phyloP scores from a whole-genome alignment of 2,797 vertebrate species.

The Iguana delicatissima region DNA sequence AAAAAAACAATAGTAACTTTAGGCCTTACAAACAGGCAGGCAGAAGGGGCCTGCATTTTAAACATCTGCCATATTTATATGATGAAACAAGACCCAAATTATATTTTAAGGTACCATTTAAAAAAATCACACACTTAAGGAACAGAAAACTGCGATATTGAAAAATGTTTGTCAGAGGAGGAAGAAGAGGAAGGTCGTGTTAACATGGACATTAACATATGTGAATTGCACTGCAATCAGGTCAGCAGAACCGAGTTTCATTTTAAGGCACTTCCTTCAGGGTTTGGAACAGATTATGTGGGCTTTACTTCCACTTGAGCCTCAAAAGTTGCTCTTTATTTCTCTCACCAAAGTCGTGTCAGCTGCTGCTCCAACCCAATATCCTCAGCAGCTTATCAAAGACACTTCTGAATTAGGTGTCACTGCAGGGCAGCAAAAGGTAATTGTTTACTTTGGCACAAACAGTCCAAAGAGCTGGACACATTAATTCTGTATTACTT shows the following conservation, averaged over 20 bases:
- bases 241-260: constrained; percentile 37
- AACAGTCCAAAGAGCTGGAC: constrained; percentile 26
- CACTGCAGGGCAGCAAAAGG: not conserved
- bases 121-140: constrained; percentile 11
- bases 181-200: too few relatives aligned
- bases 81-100: constrained; percentile 25
- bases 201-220: not conserved
- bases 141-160: constrained; percentile 13
- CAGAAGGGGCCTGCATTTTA: constrained; percentile 48
- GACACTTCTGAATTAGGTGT: not conserved
- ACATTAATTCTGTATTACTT: not conserved
- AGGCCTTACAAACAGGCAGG: constrained; percentile 63
- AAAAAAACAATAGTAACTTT: constrained; percentile 74
- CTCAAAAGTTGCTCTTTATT: constrained; percentile 44
- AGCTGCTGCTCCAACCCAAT: not conserved
- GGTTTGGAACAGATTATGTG: constrained; percentile 10
- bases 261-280: constrained; percentile 46
- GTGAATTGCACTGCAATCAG: not conserved
- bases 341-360: constrained; percentile 22
- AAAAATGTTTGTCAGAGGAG: not conserved
- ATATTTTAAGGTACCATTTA: constrained; percentile 30
- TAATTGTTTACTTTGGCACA: constrained; percentile 18
- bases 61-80: constrained; percentile 18
- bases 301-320: not conserved
- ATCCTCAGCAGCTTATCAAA: constrained; percentile 3